Conservation (phyloP, 2,888 invertebrate genomes). For the Ichneumoninae sp. region DNA sequence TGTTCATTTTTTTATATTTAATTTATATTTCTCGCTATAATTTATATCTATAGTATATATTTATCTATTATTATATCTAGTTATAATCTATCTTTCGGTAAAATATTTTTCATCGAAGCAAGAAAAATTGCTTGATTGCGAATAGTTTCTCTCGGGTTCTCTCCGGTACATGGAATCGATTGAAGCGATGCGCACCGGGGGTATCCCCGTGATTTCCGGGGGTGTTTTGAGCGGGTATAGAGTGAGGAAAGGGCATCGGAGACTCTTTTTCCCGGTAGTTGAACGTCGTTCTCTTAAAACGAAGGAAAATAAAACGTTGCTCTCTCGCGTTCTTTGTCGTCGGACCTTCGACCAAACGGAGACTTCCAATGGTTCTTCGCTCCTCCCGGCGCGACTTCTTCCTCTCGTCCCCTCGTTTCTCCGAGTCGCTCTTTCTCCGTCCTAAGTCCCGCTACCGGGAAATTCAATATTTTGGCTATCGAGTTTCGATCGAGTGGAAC, state of each 20-base stretch:
- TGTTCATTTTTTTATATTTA: too few species aligned
- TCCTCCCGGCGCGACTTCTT: constrained; percentile 46
- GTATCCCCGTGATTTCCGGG: constrained; percentile 56
- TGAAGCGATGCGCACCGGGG: constrained; percentile 49
- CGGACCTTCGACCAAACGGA: constrained; percentile 46
- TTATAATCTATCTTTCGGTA: not conserved
- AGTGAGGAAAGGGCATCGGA: constrained; percentile 25
- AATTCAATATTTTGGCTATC: constrained; percentile 82
- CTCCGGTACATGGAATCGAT: constrained; percentile 47
- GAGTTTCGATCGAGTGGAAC: constrained; percentile 71
- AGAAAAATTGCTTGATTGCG: constrained; percentile 36
- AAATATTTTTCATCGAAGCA: constrained; percentile 8
- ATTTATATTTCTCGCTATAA: too few species aligned
- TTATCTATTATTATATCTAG: too few species aligned
- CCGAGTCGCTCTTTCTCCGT: constrained; percentile 24
- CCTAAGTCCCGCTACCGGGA: constrained; percentile 65
- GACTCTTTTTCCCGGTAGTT: constrained; percentile 33
- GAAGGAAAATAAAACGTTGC: constrained; percentile 52
- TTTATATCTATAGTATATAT: too few species aligned
- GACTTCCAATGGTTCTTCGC: constrained; percentile 52
- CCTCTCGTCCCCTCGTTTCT: constrained; percentile 36
- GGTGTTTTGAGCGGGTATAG: constrained; percentile 13
- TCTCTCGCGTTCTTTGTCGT: constrained; percentile 33
- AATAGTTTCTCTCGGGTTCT: constrained; percentile 29
- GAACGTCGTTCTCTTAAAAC: constrained; percentile 18